Evolutionary conservation across 1,140 invertebrate genomes (phyloP), one percentile per base, ranked within the genome.

Genomic region (Melipona quadrifasciata): DNA sequence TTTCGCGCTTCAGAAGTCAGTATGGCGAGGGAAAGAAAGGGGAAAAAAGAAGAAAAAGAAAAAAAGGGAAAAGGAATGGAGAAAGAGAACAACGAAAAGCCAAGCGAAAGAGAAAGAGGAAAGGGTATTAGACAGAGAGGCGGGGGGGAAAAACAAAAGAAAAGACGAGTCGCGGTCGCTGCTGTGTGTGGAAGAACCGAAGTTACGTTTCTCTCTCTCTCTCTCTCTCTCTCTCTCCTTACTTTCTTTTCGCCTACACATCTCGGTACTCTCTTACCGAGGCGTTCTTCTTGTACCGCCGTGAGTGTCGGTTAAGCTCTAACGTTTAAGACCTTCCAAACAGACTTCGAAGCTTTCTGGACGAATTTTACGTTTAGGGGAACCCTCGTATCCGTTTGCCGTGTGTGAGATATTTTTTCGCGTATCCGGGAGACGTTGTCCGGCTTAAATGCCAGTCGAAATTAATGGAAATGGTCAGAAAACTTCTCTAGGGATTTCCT

Each of bases 1-100:
- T 85, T 61, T 82, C 67, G 80, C 72, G 80, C 65, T 70, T 84
- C 81, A 76, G 75, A 61, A 87, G 81, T 89, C 85, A 78, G 68
- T 47, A 67, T 74, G 77, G 77, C 17, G 64, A n/a, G 34, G 70
- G 78, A 82, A 65, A 64, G 78, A 77, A 61, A 24, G 21, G 21
- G 31, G 27, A 47, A 34, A 65, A 61, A 39, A 27, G 21, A 27
- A 47, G 70, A 19, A 47, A 55, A 82, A 65, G 57, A 74, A 77
- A 61, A 24, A 19, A 21, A 47, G 34, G 47, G 51, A 76, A 61
- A 39, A 27, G 21, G 27, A 31, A 74, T 12, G 31, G 61, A 31
- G 70, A 17, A 31, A 64, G 73, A 51, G 65, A 57, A 77, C 79
- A 27, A 53, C 39, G 57, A 65, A 58, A 39, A 67, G 61, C 51